These are phyloP conservation scores for Diachasma alloeum DNA, from an alignment of 1,140 invertebrate genomes.

Conservation along the genomic window DNA sequence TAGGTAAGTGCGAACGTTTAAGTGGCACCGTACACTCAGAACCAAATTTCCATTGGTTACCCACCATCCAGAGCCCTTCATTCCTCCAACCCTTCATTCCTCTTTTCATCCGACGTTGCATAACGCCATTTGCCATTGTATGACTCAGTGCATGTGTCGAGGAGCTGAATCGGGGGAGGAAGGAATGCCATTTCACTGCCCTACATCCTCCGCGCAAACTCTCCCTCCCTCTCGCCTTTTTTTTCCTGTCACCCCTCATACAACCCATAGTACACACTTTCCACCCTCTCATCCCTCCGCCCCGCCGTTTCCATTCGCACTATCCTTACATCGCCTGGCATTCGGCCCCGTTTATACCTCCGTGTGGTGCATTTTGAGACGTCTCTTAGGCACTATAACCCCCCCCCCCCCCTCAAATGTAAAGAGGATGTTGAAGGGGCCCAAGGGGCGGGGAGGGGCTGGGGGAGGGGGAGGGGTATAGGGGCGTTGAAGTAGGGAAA, in stretches of 20 bases:
- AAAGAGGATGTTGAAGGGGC: neutral
- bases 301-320: neutral
- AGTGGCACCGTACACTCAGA: neutral
- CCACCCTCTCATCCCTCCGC: neutral
- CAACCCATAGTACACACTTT: neutral
- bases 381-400: neutral
- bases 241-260: neutral
- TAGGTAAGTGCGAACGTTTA: neutral
- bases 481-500: too few relatives aligned
- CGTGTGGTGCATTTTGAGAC: neutral
- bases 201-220: slow-evolving; percentile 13
- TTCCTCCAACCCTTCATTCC: neutral
- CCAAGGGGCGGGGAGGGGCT: too few relatives aligned
- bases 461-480: neutral
- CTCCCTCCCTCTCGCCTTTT: neutral
- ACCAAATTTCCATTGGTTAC: neutral
- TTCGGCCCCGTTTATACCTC: neutral
- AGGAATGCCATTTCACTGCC: slow-evolving; percentile 17
- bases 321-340: neutral
- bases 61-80: neutral
- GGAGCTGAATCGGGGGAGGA: neutral
- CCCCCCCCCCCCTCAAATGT: too few relatives aligned
- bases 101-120: neutral
- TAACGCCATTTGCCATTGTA: neutral
- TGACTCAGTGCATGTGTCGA: neutral